Percentiles rank a stretch among this genome's conserved stretches.
Conservation (phyloP, 2,888 invertebrate genomes). For the Theristus sp. region DNA sequence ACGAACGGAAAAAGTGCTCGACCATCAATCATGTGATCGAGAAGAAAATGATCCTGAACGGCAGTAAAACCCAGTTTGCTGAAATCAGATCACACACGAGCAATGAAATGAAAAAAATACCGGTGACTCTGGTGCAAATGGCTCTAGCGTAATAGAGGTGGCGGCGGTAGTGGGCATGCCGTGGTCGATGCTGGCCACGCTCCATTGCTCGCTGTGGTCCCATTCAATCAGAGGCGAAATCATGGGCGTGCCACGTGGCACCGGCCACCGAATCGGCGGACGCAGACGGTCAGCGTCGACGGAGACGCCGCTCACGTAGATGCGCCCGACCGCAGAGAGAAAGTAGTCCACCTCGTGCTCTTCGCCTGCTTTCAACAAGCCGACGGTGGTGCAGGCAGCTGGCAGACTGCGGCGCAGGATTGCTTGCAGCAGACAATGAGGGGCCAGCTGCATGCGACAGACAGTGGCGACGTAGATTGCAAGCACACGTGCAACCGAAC, state of each 20-base stretch:
- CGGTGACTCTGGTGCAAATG: background rate
- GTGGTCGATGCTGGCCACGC: constrained; percentile 50
- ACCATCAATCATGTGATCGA: constrained; percentile 59
- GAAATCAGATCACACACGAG: no score
- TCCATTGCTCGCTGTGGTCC: constrained; percentile 73
- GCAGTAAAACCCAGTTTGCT: no score
- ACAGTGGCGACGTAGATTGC: background rate
- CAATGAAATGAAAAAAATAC: no score
- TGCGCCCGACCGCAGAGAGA: constrained; percentile 48
- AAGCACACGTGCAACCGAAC: background rate
- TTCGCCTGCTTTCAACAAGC: constrained; percentile 50
- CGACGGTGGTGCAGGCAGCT: constrained; percentile 53
- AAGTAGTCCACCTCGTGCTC: background rate
- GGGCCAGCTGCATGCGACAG: constrained; percentile 46
- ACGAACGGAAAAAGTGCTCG: constrained; percentile 74
- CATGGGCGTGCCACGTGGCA: constrained; percentile 65
- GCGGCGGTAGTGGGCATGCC: constrained; percentile 16
- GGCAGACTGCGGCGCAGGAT: constrained; percentile 67
- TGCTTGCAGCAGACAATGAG: constrained; percentile 79
- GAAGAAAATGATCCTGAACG: constrained; percentile 22
- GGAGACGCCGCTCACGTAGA: constrained; percentile 59
- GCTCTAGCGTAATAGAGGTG: background rate
- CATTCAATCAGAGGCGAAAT: constrained; percentile 63
- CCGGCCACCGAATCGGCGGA: constrained; percentile 56
- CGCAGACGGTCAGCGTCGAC: constrained; percentile 54